Evolutionary conservation across 2,888 invertebrate species (phyloP).

Genomic region (Perdita meconis): DNA sequence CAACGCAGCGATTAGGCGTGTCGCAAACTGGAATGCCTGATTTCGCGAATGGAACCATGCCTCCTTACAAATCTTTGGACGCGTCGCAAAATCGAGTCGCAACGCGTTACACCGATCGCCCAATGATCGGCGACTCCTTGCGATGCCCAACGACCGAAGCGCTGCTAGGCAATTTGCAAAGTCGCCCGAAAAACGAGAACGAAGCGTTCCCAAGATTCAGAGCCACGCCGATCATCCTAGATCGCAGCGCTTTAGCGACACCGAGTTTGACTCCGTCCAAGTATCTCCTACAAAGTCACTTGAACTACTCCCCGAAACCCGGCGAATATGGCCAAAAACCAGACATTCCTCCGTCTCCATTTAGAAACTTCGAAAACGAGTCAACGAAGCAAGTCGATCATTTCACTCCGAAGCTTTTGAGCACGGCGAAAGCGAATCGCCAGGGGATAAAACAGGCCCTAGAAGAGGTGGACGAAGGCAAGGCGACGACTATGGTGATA

Average conservation of each 20-base stretch:
- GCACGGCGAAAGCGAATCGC: neutral
- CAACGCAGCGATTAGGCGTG: slow-evolving; percentile 21
- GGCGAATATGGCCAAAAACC: slow-evolving; percentile 9
- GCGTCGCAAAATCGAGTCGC: neutral
- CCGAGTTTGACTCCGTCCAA: neutral
- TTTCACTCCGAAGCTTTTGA: neutral
- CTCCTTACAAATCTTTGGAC: slow-evolving; percentile 4
- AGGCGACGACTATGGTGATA: slow-evolving; percentile 36
- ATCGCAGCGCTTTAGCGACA: neutral
- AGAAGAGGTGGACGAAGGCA: slow-evolving; percentile 16
- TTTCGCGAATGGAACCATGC: neutral
- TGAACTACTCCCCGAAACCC: slow-evolving; percentile 15
- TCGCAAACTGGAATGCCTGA: slow-evolving; percentile 1
- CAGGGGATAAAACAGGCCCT: neutral
- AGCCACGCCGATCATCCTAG: neutral
- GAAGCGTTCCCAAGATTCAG: neutral
- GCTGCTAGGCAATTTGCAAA: neutral
- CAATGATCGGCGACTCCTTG: slow-evolving; percentile 1
- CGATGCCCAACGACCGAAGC: slow-evolving; percentile 6
- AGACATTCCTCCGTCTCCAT: neutral
- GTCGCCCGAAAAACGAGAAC: neutral
- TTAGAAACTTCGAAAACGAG: slow-evolving; percentile 28
- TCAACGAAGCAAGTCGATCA: slow-evolving; percentile 20
- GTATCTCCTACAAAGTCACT: slow-evolving; percentile 27
- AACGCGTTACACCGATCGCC: neutral